Evolutionary conservation across 2,888 invertebrate genomes (phyloP).

Genomic region (Lucinisca nassula): DNA sequence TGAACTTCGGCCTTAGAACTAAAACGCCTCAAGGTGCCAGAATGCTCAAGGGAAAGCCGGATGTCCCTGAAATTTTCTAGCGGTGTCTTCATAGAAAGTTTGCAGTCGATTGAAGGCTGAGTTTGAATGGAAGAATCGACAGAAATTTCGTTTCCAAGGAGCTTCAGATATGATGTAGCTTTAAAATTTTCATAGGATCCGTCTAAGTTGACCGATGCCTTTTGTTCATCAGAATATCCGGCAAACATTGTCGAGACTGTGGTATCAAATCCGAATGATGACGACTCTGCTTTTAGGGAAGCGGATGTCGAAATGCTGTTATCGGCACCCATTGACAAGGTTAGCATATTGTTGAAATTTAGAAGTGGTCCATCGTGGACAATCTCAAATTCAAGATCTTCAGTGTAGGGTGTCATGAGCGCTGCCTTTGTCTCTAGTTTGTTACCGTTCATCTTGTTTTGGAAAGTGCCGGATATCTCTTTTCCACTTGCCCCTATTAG

Average conservation of each 20-base stretch:
- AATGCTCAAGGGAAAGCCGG: slow-evolving; percentile 35
- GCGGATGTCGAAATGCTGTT: slow-evolving; percentile 30
- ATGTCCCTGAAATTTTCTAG: slow-evolving; percentile 21
- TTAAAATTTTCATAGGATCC: slow-evolving; percentile 32
- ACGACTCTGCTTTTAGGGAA: slow-evolving; percentile 3
- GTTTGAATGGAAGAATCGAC: slow-evolving; percentile 39
- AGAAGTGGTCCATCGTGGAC: slow-evolving; percentile 19
- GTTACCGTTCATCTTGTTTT: slow-evolving; percentile 21
- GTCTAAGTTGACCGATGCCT: slow-evolving; percentile 15
- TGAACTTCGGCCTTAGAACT: slow-evolving; percentile 41
- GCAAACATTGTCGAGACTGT: slow-evolving; percentile 24
- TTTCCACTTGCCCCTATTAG: slow-evolving; percentile 24
- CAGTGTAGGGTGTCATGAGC: slow-evolving; percentile 47
- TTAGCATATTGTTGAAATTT: slow-evolving; percentile 32
- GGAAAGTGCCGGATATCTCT: slow-evolving; percentile 41
- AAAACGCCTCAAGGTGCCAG: slow-evolving; percentile 40
- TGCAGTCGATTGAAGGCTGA: slow-evolving; percentile 22
- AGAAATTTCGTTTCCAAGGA: slow-evolving; percentile 44
- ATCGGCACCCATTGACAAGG: slow-evolving; percentile 31
- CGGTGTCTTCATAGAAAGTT: slow-evolving; percentile 45
- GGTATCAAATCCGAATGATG: slow-evolving; percentile 32
- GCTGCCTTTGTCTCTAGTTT: slow-evolving; percentile 45
- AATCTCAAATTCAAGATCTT: slow-evolving; percentile 42
- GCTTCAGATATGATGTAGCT: slow-evolving; percentile 29
- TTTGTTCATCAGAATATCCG: slow-evolving; percentile 52